A percentile compares a stretch with the other conserved stretches of the same genome.
Conservation (phyloP, 2,797 vertebrate species). For the Prunella strophiata region DNA sequence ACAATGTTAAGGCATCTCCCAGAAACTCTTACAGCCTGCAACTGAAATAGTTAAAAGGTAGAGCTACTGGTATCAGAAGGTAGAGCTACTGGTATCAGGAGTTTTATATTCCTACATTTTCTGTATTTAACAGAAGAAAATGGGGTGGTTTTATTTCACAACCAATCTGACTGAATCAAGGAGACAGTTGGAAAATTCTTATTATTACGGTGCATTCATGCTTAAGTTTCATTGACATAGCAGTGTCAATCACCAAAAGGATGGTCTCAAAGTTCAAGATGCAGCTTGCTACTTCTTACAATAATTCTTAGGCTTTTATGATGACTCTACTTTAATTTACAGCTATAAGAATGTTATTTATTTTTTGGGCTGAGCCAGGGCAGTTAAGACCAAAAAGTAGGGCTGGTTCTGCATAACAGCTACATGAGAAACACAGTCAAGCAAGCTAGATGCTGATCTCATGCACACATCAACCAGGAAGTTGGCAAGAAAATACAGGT, state of each 20-base stretch:
- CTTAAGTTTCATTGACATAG: not conserved
- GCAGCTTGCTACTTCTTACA: not conserved
- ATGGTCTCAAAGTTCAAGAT: not conserved
- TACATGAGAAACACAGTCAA: not conserved
- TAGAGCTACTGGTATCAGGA: not conserved
- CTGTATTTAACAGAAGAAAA: not conserved
- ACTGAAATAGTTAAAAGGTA: not conserved
- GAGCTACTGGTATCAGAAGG: not conserved
- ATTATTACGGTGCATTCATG: not conserved
- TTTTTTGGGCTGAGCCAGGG: constrained; percentile 55
- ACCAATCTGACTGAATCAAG: constrained; percentile 2
- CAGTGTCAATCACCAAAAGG: not conserved
- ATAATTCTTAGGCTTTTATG: not conserved
- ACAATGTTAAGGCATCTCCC: not conserved
- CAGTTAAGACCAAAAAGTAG: not conserved
- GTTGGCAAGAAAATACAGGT: constrained; percentile 16
- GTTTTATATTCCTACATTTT: not conserved
- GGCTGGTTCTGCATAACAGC: constrained; percentile 3
- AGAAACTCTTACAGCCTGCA: not conserved
- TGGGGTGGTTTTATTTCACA: constrained; percentile 8
- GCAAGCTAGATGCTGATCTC: not conserved
- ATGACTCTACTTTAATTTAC: constrained; percentile 53
- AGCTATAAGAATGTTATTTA: constrained; percentile 23
- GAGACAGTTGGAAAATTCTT: not conserved
- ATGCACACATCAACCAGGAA: constrained; percentile 6